These are phyloP conservation scores for Philaethria dido DNA, from an alignment of 2,888 invertebrate species.

Conservation along the genomic window DNA sequence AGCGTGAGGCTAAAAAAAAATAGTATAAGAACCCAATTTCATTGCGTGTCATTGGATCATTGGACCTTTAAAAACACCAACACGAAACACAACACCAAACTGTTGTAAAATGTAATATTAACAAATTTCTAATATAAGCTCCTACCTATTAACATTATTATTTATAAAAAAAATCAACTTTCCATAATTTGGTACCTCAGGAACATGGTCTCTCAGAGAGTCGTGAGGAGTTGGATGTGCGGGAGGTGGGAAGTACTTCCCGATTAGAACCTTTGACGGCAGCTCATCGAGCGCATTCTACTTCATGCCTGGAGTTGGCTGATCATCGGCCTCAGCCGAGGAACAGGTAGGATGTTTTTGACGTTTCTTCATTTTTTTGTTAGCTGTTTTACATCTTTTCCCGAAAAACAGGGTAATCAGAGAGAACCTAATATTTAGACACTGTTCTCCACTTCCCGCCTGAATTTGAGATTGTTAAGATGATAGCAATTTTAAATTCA, in stretches of 20 bases:
- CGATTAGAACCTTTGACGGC: constrained; percentile 65
- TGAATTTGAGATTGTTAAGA: too few relatives aligned
- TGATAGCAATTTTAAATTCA: too few relatives aligned
- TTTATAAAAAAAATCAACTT: too few relatives aligned
- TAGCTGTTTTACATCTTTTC: background rate
- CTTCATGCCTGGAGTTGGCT: constrained; percentile 85
- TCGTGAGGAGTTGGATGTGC: constrained; percentile 68
- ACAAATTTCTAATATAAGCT: background rate
- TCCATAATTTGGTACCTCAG: constrained; percentile 47
- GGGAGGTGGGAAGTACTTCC: constrained; percentile 52
- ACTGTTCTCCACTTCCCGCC: too few relatives aligned
- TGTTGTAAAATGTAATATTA: too few relatives aligned
- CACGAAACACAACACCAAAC: too few relatives aligned
- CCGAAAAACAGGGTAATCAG: too few relatives aligned
- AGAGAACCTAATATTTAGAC: too few relatives aligned
- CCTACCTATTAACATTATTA: background rate
- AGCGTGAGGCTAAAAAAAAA: too few relatives aligned
- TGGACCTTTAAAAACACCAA: too few relatives aligned
- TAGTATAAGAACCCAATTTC: too few relatives aligned
- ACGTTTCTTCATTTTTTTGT: background rate
- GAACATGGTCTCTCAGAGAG: constrained; percentile 74
- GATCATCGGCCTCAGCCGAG: constrained; percentile 59
- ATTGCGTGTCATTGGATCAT: too few relatives aligned
- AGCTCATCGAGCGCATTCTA: constrained; percentile 85
- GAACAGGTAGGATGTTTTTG: constrained; percentile 42